Evolutionary conservation across 2,888 invertebrate species (phyloP), one percentile per base, ranked within the genome.

Genomic region (Atherix ibis): DNA sequence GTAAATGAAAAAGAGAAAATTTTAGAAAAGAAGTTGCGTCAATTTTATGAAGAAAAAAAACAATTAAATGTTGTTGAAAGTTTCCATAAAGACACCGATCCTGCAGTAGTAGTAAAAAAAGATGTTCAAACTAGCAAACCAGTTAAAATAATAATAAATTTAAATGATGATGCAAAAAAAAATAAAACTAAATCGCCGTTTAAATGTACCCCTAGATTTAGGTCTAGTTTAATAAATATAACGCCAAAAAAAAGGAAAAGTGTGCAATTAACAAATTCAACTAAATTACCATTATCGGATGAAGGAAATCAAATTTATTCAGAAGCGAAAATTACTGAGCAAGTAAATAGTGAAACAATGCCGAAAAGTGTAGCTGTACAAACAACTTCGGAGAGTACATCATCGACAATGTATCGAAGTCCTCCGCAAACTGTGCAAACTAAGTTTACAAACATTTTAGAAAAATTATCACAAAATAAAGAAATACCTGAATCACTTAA

Each of bases 81-180:
- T 13, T 9, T 10, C 8, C 9, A 15, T n/a, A 14, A 25, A 25
- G 19, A 19, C 13, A 10, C n/a, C n/a, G n/a, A n/a, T n/a, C n/a
- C n/a, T 5, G 14, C 14, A 12, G 16, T 8, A 18, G 4, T n/a
- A 18, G n/a, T 28, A 12, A 33, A 14, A 28, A 27, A 14, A 19
- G 4, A 3, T 12, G 12, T 18, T 16, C 19, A 26, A 9, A 9
- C 36, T 5, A 31, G 36, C 3, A 27, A 32, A 18, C 54, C 54
- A 0, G 30, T 54, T 3, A 51, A 58, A 36, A 55, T 58, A 14
- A 41, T 58, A 3, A 58, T 58, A 3, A 54, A 53, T 30, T 44
- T 58, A 1, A 46, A 40, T 15, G 48, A 49, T 32, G 46, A 49
- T 17, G 42, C 43, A 4, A 45, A 45, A 10, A 41, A 44, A 18